Evolutionary conservation across 2,888 invertebrate species (phyloP), one percentile per base, ranked within the genome.

Genomic region (Mythimna lalbum): DNA sequence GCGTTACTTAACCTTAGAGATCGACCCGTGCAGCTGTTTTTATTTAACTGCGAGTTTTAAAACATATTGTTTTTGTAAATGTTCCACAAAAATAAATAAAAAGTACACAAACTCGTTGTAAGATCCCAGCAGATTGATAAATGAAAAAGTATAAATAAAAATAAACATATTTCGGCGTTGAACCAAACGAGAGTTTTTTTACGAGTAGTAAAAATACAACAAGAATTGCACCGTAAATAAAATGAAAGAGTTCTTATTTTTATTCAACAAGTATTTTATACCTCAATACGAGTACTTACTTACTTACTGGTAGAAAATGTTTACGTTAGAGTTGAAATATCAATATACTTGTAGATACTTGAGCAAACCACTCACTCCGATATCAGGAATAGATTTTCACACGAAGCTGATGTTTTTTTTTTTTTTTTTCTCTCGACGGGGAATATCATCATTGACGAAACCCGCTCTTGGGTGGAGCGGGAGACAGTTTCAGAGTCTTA

Each of bases 181-280:
- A 71, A 31, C 19, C 43, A 36, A 43, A 43, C 50, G 10, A 56
- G 14, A 19, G 14, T 9, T 63, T 52, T n/a, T 65, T 52, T 65
- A 75, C 27, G 49, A 33, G 33, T 57, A 52, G 50, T 57, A 43
- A 50, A 73, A 76, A 50, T 47, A 36, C 14, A 43, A 52, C 56
- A 66, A 72, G 49, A 57, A 50, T 43, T 33, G 23, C 56, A 23
- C 23, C 31, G 19, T 67, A 50, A 56, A 57, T 66, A 57, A 56
- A 57, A 52, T 73, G 75, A 67, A n/a, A 56, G 67, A 67, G 50
- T 67, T 43, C 43, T 50, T 50, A 75, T 68, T 47, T 72, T 47
- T 52, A 73, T 73, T 68, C 69, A 68, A 68, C 57, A 57, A 76
- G 57, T 47, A 57, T 68, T 57, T 67, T 52, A 76, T 33, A 21